Base-by-base conservation (phyloP, 2,797 vertebrate species). In the Pelochelys cantorii region DNA sequence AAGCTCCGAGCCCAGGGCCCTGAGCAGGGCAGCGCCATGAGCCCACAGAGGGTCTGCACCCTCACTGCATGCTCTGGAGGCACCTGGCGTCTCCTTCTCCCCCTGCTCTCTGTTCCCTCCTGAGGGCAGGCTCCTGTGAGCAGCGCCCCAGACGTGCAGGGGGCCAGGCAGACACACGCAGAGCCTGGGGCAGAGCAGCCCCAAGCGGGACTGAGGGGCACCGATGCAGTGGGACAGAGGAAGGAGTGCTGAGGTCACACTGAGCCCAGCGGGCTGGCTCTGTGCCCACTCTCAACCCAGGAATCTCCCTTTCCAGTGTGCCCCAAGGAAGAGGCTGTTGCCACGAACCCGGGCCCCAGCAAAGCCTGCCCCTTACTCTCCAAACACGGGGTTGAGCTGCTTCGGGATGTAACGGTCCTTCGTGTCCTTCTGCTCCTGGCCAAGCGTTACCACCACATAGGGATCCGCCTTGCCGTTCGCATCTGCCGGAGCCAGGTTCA, bases 381-480 rank as follows among this genome's bases (percentile, higher is more conserved):
- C 99, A 89, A 99, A 99, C 59, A 98, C 97, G 2, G 99, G 99
- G 96, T 99, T 99, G 84, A 99, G 98, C 92, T 99, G 99, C 97
- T 99, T 99, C 83, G 99, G 98, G 96, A 99, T 99, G 93, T 99
- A 99, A 92, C 98, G 97, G 0, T 99, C 99, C 95, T 98, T 99
- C 74, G 98, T 98, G 97, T 99, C 98, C 92, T 97, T 97, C 77
- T 85, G 93, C 95, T 99, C 98, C 80, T 97, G 87, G 57, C 99
- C 98, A 20, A 98, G 92, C 59, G 98, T 98, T 84, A 99, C 97
- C 86, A 99, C 96, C 90, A 99, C 98, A 2, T 99, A 99, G 4
- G 99, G 99, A 96, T 99, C 99, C 42, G 99, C 98, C 96, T 99
- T 99, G 81, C 99, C 99, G 5, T 99, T 99, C 1, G 98, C 98